These are phyloP conservation scores for Nansenia antarctica DNA, from an alignment of 2,113 vertebrate genomes.

Conservation along the genomic window DNA sequence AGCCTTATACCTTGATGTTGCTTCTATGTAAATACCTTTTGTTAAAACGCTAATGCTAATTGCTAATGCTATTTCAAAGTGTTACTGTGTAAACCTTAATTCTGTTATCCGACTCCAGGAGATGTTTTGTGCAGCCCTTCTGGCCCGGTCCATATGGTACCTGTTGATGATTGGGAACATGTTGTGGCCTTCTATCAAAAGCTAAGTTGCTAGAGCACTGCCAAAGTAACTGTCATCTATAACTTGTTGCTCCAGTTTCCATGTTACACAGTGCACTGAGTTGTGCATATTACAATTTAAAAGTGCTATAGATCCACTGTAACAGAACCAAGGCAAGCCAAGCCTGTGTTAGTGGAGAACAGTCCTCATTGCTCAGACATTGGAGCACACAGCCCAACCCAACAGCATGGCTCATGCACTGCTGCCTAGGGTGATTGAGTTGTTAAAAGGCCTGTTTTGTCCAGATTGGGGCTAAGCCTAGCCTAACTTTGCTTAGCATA, in stretches of 20 bases:
- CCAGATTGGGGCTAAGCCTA: background rate
- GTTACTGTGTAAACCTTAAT: background rate
- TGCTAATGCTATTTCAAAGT: too few relatives aligned
- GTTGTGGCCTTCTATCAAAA: conserved; percentile 17
- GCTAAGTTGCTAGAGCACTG: conserved; percentile 21
- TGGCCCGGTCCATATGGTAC: background rate
- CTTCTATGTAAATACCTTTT: too few relatives aligned
- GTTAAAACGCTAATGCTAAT: too few relatives aligned
- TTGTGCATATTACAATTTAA: background rate
- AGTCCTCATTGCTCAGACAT: conserved; percentile 22
- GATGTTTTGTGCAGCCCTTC: background rate
- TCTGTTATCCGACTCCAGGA: conserved; percentile 1
- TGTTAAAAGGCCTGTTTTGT: background rate
- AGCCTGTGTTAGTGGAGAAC: conserved; percentile 47
- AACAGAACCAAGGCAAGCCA: conserved; percentile 38
- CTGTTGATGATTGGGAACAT: conserved; percentile 1
- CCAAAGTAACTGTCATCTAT: conserved; percentile 15
- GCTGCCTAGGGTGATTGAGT: background rate
- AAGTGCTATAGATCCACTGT: conserved; percentile 36
- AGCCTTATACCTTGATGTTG: too few relatives aligned
- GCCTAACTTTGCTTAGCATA: conserved; percentile 31
- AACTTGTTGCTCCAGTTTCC: conserved; percentile 32
- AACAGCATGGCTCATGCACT: conserved; percentile 47
- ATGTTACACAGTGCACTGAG: conserved; percentile 20
- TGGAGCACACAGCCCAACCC: background rate